Evolutionary conservation across 2,797 vertebrate genomes (phyloP), one percentile per base, ranked within the genome.

Genomic region (Enteromius afrohamiltoni): DNA sequence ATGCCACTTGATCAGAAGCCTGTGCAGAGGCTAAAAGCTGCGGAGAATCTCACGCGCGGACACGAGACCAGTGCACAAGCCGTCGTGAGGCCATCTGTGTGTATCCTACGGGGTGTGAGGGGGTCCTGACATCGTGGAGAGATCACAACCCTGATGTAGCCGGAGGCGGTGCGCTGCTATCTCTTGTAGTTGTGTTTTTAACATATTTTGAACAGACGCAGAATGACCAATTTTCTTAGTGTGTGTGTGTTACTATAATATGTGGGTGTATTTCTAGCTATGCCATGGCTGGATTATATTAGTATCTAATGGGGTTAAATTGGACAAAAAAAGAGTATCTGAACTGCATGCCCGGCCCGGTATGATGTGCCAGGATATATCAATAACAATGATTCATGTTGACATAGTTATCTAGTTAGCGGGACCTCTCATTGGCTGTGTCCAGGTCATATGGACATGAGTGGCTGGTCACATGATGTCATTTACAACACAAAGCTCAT

Each of bases 1-100:
- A 92, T 91, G 87, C 90, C 92, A 92, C 91, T 88, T 88, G 90
- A 92, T 91, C 93, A 91, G 92, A 88, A 29, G 86, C 85, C 88
- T 83, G 76, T 42, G 68, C 88, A 73, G 86, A 74, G 81, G 85
- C 86, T 67, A 87, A 79, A 29, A 86, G 85, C 88, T 85, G 40
- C 45, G 76, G 85, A 87, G 87, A 78, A 71, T 21, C 21, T 77
- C 87, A 37, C 78, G 73, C 65, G 69, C 74, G 21, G 71, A 85
- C 84, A 85, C 65, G 70, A 51, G 83, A 58, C 80, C 47, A 14
- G 83, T 53, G 76, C 73, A 85, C 77, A 75, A 86, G 81, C 81
- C 75, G 84, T 85, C 45, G 34, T 34, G 42, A 55, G 85, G 84
- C 85, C 83, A 87, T 87, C 88, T 88, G 88, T 86, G 88, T 85